These are phyloP conservation scores for Seladonia tumulorum DNA, from an alignment of 2,888 invertebrate species.

Conservation along the genomic window DNA sequence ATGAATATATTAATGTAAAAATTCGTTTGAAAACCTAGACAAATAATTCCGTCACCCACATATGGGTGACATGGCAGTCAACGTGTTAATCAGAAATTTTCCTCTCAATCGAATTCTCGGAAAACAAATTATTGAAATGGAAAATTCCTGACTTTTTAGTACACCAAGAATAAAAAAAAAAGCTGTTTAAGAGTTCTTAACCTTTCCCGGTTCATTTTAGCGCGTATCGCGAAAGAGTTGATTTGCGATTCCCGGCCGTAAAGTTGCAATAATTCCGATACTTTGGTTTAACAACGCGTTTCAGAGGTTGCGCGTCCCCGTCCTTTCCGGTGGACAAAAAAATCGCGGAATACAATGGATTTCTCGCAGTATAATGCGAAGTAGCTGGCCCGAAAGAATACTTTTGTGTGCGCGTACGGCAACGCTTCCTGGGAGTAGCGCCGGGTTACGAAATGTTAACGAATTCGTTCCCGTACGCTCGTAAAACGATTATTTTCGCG, in stretches of 20 bases:
- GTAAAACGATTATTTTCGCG: slow-evolving; percentile 53
- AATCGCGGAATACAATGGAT: slow-evolving; percentile 8
- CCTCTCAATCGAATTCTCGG: no score
- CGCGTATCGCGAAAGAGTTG: not conserved
- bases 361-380: slow-evolving; percentile 1
- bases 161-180: not conserved
- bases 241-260: not conserved
- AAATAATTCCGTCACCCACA: no score
- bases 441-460: slow-evolving; percentile 43
- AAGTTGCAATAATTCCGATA: not conserved
- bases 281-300: not conserved
- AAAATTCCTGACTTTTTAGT: not conserved
- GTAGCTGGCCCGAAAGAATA: not conserved
- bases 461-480: slow-evolving; percentile 40
- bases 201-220: not conserved
- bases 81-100: no score
- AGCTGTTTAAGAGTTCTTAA: not conserved
- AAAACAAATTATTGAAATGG: no score
- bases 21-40: no score
- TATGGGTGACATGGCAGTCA: no score
- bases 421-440: slow-evolving; percentile 20
- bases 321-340: not conserved
- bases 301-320: not conserved
- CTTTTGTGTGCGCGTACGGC: slow-evolving; percentile 17
- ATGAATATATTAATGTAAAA: no score